Conservation (phyloP, 2,113 vertebrate genomes). For the Rana temporaria region DNA sequence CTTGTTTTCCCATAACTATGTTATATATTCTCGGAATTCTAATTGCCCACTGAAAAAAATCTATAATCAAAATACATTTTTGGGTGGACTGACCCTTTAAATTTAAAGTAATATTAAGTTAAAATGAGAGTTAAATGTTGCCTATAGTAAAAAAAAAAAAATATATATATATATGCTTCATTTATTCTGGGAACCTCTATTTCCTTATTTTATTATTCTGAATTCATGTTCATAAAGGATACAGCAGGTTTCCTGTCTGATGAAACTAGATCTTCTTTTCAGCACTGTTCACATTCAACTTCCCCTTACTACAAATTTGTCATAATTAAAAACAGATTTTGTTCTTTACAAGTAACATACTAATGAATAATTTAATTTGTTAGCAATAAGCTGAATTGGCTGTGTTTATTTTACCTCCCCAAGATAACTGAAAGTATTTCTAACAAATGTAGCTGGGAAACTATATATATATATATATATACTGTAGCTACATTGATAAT, state of each 20-base stretch:
- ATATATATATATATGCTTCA: not conserved
- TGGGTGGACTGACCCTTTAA: not conserved
- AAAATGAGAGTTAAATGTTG: not conserved
- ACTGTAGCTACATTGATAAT: too few relatives aligned
- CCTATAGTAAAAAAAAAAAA: not conserved
- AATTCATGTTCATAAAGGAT: constrained; percentile 5
- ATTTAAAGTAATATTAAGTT: not conserved
- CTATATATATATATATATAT: too few relatives aligned
- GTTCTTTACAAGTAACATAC: not conserved
- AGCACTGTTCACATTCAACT: not conserved
- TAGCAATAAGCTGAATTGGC: not conserved
- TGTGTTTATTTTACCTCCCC: not conserved
- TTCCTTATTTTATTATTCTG: constrained; percentile 33
- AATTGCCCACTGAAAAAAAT: too few relatives aligned
- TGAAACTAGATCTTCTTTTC: constrained; percentile 1
- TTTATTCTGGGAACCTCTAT: not conserved
- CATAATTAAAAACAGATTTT: not conserved
- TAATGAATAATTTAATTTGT: not conserved
- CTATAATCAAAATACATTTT: too few relatives aligned
- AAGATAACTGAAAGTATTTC: not conserved
- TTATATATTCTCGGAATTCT: not conserved
- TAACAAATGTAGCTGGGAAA: not conserved
- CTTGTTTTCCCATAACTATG: not conserved
- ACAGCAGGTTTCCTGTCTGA: constrained; percentile 16
- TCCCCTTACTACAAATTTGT: not conserved